Conservation (phyloP, 2,888 invertebrate species). For the Anthoptus insignis region DNA sequence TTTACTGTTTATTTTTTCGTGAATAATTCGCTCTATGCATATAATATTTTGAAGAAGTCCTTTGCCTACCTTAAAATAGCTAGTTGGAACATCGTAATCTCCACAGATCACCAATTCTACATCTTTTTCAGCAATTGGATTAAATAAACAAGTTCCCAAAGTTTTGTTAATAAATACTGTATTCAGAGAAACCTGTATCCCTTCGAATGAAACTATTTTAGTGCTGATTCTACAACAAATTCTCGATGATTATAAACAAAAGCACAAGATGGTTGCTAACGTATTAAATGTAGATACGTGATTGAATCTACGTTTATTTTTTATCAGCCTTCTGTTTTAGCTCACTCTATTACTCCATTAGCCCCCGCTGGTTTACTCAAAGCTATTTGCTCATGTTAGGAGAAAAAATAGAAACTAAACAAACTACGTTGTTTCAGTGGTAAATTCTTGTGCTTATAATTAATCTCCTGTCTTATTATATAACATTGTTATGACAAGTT, state of each 20-base stretch:
- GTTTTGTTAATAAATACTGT: constrained; percentile 1
- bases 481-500: constrained; percentile 24
- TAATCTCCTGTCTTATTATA: constrained; percentile 29
- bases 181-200: constrained; percentile 19
- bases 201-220: constrained; percentile 24
- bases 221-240: constrained; percentile 20
- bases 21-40: no score
- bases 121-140: background rate
- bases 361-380: constrained; percentile 70
- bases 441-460: constrained; percentile 33
- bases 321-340: constrained; percentile 77
- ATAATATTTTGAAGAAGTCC: no score
- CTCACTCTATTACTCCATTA: constrained; percentile 86
- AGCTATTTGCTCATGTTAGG: constrained; percentile 60
- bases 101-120: no score
- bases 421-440: constrained; percentile 46
- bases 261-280: constrained; percentile 45
- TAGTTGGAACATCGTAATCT: no score
- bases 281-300: constrained; percentile 46
- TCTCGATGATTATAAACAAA: constrained; percentile 26
- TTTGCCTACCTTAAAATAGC: background rate
- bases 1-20: no score
- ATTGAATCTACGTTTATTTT: constrained; percentile 61
- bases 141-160: background rate
- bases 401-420: constrained; percentile 53